Evolutionary conservation across 2,888 invertebrate species (phyloP).

Genomic region (Proisotoma minuta): DNA sequence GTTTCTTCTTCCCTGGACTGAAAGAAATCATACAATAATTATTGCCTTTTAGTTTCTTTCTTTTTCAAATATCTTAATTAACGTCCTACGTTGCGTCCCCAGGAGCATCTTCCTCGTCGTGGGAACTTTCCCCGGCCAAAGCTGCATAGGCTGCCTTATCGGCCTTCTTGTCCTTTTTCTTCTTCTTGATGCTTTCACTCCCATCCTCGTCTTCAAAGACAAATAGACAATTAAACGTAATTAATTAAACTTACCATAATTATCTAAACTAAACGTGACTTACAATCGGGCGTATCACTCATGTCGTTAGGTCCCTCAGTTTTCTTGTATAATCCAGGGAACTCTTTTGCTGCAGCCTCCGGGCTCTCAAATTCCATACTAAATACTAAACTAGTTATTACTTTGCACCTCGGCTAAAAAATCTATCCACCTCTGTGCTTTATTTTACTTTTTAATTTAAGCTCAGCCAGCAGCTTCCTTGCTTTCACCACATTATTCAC

Average conservation of each 20-base stretch:
- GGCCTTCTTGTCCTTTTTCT: slow-evolving; percentile 45
- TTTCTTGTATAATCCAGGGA: slow-evolving; percentile 43
- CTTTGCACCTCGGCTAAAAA: no score
- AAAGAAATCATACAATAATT: not conserved
- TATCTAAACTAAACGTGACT: slow-evolving; percentile 1
- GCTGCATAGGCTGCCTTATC: slow-evolving; percentile 46
- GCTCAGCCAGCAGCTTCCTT: no score
- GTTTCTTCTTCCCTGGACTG: slow-evolving; percentile 43
- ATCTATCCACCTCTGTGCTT: no score
- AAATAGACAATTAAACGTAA: slow-evolving; percentile 4
- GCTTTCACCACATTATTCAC: no score
- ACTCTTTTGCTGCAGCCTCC: slow-evolving; percentile 44
- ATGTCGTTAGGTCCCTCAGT: slow-evolving; percentile 29
- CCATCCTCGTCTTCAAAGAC: slow-evolving; percentile 41
- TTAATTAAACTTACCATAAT: not conserved
- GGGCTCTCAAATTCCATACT: slow-evolving; percentile 47
- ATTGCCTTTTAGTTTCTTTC: not conserved
- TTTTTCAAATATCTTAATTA: not conserved
- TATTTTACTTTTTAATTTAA: no score
- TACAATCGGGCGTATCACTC: slow-evolving; percentile 25
- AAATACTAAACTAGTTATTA: no score
- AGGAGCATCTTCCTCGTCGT: slow-evolving; percentile 41
- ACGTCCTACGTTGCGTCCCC: slow-evolving; percentile 12
- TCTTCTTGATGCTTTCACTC: no score
- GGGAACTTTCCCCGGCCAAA: slow-evolving; percentile 44